Evolutionary conservation across 2,888 invertebrate species (phyloP).

Genomic region (Drosophila limbata): DNA sequence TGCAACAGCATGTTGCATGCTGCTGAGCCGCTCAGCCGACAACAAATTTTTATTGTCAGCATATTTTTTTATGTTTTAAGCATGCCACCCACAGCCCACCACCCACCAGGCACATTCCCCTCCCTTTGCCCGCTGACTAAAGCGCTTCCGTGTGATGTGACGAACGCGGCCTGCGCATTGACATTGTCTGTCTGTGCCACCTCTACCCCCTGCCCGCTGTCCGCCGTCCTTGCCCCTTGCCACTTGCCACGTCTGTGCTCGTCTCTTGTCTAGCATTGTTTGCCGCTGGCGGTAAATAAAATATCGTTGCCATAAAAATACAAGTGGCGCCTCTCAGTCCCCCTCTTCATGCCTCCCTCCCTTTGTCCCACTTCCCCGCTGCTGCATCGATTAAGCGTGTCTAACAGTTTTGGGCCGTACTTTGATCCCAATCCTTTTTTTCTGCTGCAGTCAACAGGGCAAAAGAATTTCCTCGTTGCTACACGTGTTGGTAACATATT

Average conservation of each 20-base stretch:
- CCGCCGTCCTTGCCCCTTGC: not conserved
- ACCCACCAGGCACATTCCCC: too few species aligned
- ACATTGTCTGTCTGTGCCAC: constrained; percentile 60
- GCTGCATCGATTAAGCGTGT: constrained; percentile 74
- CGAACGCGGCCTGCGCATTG: constrained; percentile 72
- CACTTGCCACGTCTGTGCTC: not conserved
- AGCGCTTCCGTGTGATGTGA: constrained; percentile 61
- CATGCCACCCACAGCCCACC: constrained; percentile 23
- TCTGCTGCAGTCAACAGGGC: constrained; percentile 56
- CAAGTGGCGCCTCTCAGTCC: constrained; percentile 37
- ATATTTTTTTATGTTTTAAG: constrained; percentile 78
- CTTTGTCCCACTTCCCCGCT: not conserved
- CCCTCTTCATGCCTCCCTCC: not conserved
- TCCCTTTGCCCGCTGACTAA: constrained; percentile 22
- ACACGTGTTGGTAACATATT: constrained; percentile 79
- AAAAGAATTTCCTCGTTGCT: constrained; percentile 52
- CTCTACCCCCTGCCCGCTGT: not conserved
- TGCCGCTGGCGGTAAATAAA: constrained; percentile 82
- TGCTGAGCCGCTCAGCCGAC: constrained; percentile 65
- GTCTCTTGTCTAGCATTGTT: constrained; percentile 51
- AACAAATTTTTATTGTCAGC: constrained; percentile 80
- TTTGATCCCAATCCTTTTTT: constrained; percentile 24
- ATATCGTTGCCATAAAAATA: constrained; percentile 72
- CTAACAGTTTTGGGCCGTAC: constrained; percentile 45
- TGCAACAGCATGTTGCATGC: constrained; percentile 80